phyloP scores from a whole-genome alignment of 1,140 invertebrate genomes.

The Pseudoatta argentina region DNA sequence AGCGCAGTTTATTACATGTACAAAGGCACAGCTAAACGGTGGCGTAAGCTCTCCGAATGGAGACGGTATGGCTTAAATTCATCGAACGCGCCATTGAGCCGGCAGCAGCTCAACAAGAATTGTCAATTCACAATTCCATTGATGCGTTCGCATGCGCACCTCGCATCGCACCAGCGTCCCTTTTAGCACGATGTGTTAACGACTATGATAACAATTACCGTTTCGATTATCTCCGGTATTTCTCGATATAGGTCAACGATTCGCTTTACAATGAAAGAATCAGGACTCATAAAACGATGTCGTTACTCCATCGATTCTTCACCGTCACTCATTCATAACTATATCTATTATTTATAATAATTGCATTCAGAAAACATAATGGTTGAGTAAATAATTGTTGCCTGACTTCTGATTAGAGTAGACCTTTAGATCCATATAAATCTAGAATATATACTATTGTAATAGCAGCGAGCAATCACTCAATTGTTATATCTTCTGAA shows the following conservation, averaged over 20 bases:
- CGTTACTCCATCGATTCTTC: no score
- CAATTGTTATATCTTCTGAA: no score
- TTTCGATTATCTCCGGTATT: conserved; percentile 68
- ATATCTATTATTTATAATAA: no score
- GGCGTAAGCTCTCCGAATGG: conserved; percentile 64
- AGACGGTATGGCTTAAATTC: conserved; percentile 79
- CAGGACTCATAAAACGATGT: background rate
- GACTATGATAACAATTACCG: conserved; percentile 71
- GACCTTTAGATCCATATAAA: no score
- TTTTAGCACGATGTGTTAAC: conserved; percentile 65
- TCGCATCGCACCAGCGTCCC: background rate
- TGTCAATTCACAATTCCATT: conserved; percentile 66
- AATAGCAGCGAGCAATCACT: no score
- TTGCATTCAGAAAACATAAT: no score
- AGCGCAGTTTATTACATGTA: conserved; percentile 43
- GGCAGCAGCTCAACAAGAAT: conserved; percentile 49
- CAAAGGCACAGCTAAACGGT: background rate
- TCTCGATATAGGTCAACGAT: conserved; percentile 36
- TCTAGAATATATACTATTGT: no score
- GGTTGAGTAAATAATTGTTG: no score
- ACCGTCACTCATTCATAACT: background rate
- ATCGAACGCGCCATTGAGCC: conserved; percentile 78
- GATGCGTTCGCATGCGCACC: conserved; percentile 35
- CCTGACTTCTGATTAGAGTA: no score
- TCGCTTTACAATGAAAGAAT: conserved; percentile 37